Evolutionary conservation across 2,797 vertebrate species (phyloP).

Genomic region (Poeciliopsis paucimaculata): DNA sequence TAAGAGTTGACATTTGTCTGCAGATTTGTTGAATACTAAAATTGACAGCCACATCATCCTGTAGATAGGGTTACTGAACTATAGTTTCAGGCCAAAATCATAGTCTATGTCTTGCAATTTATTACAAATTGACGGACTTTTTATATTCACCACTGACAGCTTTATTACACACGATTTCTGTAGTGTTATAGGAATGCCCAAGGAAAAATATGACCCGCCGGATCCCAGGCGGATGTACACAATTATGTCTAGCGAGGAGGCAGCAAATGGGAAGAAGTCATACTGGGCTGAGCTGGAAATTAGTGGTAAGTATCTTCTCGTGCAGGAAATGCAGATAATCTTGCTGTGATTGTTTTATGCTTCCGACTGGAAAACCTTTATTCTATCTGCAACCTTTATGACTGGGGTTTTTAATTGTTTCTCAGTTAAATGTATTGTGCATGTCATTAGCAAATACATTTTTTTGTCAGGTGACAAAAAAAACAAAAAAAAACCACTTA

Average conservation of each 20-base stretch:
- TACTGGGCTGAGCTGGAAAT: conserved; percentile 99
- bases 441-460: background rate
- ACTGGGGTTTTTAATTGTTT: background rate
- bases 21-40: background rate
- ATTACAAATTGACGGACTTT: background rate
- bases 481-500: too few relatives aligned
- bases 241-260: conserved; percentile 98
- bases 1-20: background rate
- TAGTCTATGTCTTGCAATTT: background rate
- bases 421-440: background rate
- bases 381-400: background rate
- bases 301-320: conserved; percentile 86
- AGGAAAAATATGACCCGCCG: conserved; percentile 99
- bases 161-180: conserved; percentile 26
- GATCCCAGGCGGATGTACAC: conserved; percentile 99
- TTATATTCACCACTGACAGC: conserved; percentile 3
- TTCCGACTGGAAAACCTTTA: background rate
- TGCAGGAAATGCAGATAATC: background rate
- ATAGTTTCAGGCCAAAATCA: background rate
- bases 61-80: background rate
- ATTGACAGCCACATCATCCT: background rate
- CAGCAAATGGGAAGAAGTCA: conserved; percentile 97
- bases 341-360: background rate
- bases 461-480: background rate
- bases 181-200: conserved; percentile 94